Conservation (phyloP, 2,797 vertebrate species). For the Xyrichtys novacula region DNA sequence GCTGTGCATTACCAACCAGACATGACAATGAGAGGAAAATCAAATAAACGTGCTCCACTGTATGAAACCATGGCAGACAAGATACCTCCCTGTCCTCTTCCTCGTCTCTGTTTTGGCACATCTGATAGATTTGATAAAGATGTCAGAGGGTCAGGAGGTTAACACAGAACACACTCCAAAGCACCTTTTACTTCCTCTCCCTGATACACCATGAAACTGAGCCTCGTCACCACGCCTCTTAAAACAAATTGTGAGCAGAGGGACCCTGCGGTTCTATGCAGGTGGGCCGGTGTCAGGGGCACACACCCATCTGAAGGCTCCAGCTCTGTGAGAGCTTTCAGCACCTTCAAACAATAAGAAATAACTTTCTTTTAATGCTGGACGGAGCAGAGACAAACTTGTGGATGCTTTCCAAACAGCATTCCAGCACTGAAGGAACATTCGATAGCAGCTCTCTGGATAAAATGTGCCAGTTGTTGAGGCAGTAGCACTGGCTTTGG, state of each 20-base stretch:
- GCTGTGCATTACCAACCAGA: slow-evolving; percentile 71
- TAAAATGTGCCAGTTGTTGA: slow-evolving; percentile 25
- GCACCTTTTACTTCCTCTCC: slow-evolving; percentile 28
- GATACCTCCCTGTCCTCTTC: slow-evolving; percentile 53
- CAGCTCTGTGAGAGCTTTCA: slow-evolving; percentile 25
- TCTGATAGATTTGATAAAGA: slow-evolving; percentile 67
- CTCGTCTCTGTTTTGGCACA: slow-evolving; percentile 55
- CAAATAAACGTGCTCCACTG: slow-evolving; percentile 71
- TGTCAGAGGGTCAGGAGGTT: slow-evolving; percentile 67
- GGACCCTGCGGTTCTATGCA: slow-evolving; percentile 26
- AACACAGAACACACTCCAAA: slow-evolving; percentile 64
- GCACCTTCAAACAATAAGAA: not conserved
- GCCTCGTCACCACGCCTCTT: slow-evolving; percentile 40
- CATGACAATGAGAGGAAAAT: slow-evolving; percentile 71
- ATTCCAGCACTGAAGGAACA: slow-evolving; percentile 5
- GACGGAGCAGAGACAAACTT: slow-evolving; percentile 1
- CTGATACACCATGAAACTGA: slow-evolving; percentile 45
- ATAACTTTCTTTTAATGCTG: not conserved
- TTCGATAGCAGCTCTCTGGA: slow-evolving; percentile 13
- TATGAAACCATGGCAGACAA: slow-evolving; percentile 59
- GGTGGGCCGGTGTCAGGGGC: slow-evolving; percentile 39
- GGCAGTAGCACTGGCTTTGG: slow-evolving; percentile 28
- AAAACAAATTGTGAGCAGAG: slow-evolving; percentile 61
- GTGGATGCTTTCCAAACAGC: slow-evolving; percentile 1
- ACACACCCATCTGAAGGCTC: slow-evolving; percentile 18